Evolutionary conservation across 2,113 vertebrate species (phyloP).

Genomic region (Eudyptes chrysolophus): DNA sequence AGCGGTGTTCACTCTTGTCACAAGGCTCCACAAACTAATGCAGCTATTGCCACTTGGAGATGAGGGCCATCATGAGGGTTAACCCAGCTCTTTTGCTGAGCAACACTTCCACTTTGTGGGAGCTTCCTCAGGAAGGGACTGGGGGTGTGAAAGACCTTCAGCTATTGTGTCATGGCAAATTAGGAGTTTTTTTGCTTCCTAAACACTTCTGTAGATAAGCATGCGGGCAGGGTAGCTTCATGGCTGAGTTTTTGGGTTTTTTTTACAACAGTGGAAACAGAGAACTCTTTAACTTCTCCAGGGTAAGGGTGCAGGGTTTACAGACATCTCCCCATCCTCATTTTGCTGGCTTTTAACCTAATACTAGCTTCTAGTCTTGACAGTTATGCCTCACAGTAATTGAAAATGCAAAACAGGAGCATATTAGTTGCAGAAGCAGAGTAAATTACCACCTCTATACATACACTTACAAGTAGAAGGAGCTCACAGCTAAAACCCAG

Average conservation of each 20-base stretch:
- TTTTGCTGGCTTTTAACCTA: not conserved
- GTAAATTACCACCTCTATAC: not conserved
- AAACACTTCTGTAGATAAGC: not conserved
- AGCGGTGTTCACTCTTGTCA: not conserved
- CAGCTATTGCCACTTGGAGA: not conserved
- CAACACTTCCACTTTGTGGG: not conserved
- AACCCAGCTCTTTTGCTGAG: not conserved
- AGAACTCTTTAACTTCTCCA: not conserved
- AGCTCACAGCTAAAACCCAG: not conserved
- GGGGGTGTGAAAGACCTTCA: not conserved
- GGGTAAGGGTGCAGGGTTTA: not conserved
- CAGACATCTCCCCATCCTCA: not conserved
- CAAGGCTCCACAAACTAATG: not conserved
- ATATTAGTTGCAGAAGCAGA: not conserved
- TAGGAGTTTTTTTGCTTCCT: not conserved
- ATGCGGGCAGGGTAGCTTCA: not conserved
- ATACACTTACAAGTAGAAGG: not conserved
- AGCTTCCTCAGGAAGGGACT: not conserved
- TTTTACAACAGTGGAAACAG: not conserved
- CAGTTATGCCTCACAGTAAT: not conserved
- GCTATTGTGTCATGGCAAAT: not conserved
- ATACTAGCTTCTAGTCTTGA: not conserved
- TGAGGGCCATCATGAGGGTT: not conserved
- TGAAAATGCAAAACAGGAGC: not conserved
- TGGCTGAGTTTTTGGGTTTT: not conserved